A percentile compares a stretch with the other conserved stretches of the same genome.
phyloP scores from a whole-genome alignment of 2,797 vertebrate genomes.

The Gouania willdenowi region DNA sequence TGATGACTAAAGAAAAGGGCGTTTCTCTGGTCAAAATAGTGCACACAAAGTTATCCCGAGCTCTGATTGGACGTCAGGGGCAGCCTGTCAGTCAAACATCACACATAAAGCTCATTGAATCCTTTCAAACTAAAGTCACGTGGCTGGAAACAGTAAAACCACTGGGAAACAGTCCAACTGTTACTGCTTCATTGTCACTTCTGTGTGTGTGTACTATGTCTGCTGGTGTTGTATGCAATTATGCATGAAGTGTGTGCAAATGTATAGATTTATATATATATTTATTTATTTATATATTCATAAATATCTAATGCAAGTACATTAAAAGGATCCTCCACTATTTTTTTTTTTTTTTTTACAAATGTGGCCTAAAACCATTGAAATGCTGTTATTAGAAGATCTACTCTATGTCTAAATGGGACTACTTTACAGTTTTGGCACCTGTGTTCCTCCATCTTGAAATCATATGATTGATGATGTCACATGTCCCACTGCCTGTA shows the following conservation, averaged over 20 bases:
- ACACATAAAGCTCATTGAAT: constrained; percentile 30
- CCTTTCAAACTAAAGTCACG: constrained; percentile 46
- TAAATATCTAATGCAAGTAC: constrained; percentile 55
- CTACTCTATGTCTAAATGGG: no score
- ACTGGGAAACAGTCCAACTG: constrained; percentile 59
- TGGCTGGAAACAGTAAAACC: constrained; percentile 40
- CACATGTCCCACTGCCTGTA: no score
- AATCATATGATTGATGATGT: no score
- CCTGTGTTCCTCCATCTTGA: no score
- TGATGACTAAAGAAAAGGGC: no score
- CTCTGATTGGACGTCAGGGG: constrained; percentile 47
- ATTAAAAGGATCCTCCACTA: no score
- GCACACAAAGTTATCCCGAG: constrained; percentile 51
- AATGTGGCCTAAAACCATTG: no score
- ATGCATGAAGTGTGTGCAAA: constrained; percentile 71
- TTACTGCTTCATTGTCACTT: constrained; percentile 57
- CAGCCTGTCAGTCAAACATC: constrained; percentile 65
- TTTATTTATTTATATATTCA: no score
- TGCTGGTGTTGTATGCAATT: constrained; percentile 76
- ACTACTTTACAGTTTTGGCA: no score
- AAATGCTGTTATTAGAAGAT: no score
- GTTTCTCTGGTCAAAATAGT: constrained; percentile 3
- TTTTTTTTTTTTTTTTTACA: no score
- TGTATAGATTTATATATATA: constrained; percentile 44
- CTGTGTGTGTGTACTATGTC: constrained; percentile 70